phyloP scores from a whole-genome alignment of 2,113 vertebrate species.

The Cephalophus harveyi region DNA sequence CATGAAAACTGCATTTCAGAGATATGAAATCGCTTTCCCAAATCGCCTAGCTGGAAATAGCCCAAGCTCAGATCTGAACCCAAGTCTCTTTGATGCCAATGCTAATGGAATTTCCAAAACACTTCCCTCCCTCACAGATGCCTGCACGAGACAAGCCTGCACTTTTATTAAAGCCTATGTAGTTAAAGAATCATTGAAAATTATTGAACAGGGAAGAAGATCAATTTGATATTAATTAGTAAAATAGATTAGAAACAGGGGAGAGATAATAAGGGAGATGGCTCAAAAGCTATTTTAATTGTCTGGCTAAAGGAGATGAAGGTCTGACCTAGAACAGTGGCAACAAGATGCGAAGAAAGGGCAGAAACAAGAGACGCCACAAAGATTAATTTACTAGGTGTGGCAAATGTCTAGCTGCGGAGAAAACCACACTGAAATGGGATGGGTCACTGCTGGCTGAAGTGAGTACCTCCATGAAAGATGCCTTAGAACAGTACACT shows the following conservation, averaged over 20 bases:
- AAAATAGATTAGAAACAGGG: constrained; percentile 23
- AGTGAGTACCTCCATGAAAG: background rate
- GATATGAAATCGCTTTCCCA: background rate
- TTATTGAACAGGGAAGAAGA: background rate
- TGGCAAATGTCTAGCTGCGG: background rate
- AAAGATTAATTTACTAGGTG: background rate
- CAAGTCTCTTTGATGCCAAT: background rate
- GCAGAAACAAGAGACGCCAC: background rate
- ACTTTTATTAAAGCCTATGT: background rate
- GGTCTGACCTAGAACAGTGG: background rate
- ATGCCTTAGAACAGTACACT: background rate
- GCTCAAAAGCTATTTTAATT: background rate
- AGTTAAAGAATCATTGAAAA: background rate
- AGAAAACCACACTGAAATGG: background rate
- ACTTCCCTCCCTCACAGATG: background rate
- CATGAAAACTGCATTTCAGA: background rate
- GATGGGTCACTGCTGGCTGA: background rate
- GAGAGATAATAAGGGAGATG: background rate
- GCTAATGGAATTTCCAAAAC: background rate
- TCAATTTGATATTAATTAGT: constrained; percentile 39
- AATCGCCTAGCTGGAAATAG: background rate
- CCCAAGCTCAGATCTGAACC: background rate
- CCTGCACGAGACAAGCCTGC: background rate
- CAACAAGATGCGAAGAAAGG: background rate
- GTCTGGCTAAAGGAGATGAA: background rate